phyloP scores from a whole-genome alignment of 1,140 invertebrate genomes.

The Aporrectodea caliginosa region DNA sequence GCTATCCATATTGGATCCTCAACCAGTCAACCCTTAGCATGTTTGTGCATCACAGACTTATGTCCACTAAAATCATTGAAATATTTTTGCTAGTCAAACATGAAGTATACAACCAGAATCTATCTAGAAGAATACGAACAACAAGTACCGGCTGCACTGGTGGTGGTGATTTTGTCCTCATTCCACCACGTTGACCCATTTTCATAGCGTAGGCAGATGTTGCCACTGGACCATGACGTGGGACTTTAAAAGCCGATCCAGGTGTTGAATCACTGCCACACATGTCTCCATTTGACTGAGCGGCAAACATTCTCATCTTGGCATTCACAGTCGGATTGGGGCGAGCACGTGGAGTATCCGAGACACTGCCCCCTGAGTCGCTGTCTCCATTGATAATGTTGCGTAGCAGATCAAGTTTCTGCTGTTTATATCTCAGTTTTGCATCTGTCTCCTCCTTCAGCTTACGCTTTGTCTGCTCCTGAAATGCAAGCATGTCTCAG shows the following conservation, averaged over 20 bases:
- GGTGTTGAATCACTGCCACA: constrained; percentile 34
- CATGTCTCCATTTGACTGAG: constrained; percentile 30
- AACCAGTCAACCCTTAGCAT: no score
- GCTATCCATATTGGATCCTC: no score
- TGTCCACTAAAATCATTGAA: no score
- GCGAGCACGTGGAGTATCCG: neutral
- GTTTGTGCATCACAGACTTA: no score
- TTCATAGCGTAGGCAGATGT: constrained; percentile 39
- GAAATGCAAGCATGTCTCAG: no score
- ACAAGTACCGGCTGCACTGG: constrained; percentile 27
- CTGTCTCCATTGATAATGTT: constrained; percentile 31
- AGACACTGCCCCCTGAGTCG: constrained; percentile 14
- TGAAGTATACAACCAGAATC: no score
- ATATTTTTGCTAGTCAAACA: no score
- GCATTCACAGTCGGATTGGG: neutral
- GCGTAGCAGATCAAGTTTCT: constrained; percentile 23
- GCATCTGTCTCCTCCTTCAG: constrained; percentile 41
- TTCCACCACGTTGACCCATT: constrained; percentile 29
- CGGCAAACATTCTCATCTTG: neutral
- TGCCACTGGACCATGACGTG: constrained; percentile 34
- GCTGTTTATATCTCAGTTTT: constrained; percentile 17
- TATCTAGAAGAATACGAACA: no score
- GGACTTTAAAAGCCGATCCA: constrained; percentile 27
- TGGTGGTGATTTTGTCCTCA: constrained; percentile 17
- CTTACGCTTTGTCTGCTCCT: constrained; percentile 46